Evolutionary conservation across 1,140 invertebrate species (phyloP).

Genomic region (Hermetia illucens): DNA sequence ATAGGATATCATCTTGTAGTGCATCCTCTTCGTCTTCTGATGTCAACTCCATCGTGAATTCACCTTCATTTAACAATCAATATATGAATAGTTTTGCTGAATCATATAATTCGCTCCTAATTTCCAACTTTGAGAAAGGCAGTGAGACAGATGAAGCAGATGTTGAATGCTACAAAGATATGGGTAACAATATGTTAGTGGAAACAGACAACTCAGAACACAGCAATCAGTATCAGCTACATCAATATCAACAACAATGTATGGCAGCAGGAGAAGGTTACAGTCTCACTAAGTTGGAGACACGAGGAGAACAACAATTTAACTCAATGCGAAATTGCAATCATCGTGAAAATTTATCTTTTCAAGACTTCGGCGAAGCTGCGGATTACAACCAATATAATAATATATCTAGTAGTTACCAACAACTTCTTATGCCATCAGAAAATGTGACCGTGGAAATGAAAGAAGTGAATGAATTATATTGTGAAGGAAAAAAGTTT

Average conservation of each 20-base stretch:
- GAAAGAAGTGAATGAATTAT: too few relatives aligned
- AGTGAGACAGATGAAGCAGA: slow-evolving; percentile 1
- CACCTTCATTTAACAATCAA: not conserved
- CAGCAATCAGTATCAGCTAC: slow-evolving; percentile 13
- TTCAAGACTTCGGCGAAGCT: not conserved
- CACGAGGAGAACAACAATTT: slow-evolving; percentile 19
- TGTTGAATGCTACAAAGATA: slow-evolving; percentile 9
- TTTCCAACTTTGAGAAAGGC: slow-evolving; percentile 11
- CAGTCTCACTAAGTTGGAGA: slow-evolving; percentile 24
- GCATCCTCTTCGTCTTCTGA: not conserved
- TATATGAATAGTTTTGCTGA: slow-evolving; percentile 22
- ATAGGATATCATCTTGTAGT: not conserved
- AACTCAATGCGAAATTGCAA: not conserved
- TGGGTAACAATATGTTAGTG: slow-evolving; percentile 13
- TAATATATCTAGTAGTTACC: not conserved
- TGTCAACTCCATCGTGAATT: not conserved
- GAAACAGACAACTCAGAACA: not conserved
- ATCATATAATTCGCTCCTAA: slow-evolving; percentile 23
- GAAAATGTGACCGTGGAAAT: not conserved
- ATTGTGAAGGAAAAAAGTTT: too few relatives aligned
- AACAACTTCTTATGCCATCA: not conserved
- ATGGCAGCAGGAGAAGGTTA: slow-evolving; percentile 20
- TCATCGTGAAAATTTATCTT: not conserved
- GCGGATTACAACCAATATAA: not conserved
- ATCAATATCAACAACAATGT: slow-evolving; percentile 22